These are phyloP conservation scores for Erinaceus europaeus DNA, from an alignment of 2,113 vertebrate species.

Conservation along the genomic window DNA sequence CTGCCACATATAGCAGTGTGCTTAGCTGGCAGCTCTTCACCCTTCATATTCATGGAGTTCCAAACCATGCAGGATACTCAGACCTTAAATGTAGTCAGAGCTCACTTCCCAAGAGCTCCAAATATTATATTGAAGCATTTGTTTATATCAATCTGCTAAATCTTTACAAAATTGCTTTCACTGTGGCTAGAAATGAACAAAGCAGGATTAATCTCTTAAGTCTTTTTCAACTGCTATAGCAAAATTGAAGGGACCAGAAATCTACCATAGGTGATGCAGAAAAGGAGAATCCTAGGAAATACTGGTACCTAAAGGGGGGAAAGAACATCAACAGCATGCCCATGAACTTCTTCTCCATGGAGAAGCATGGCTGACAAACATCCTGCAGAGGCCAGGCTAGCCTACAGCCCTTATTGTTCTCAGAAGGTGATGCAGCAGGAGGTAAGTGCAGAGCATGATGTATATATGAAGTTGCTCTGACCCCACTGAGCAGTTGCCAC, in stretches of 20 bases:
- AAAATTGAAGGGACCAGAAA: not conserved
- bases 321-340: not conserved
- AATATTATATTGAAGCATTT: not conserved
- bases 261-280: not conserved
- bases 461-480: not conserved
- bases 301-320: not conserved
- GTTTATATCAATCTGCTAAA: conserved; percentile 13
- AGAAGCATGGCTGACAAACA: not conserved
- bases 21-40: not conserved
- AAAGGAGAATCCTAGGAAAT: not conserved
- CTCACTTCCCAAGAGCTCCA: not conserved
- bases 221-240: not conserved
- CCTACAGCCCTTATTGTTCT: too few species aligned
- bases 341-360: not conserved
- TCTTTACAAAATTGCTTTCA: not conserved
- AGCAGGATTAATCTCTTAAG: not conserved
- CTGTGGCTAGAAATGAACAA: conserved; percentile 7
- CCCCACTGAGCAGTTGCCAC: not conserved
- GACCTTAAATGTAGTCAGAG: not conserved
- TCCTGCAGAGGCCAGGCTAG: not conserved
- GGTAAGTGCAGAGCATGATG: not conserved
- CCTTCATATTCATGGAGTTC: not conserved
- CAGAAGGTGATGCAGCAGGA: not conserved
- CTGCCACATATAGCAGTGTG: accelerated
- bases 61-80: not conserved